phyloP scores from a whole-genome alignment of 53 echinoderm and acorn worm genomes.

The Holothuria leucospilota region DNA sequence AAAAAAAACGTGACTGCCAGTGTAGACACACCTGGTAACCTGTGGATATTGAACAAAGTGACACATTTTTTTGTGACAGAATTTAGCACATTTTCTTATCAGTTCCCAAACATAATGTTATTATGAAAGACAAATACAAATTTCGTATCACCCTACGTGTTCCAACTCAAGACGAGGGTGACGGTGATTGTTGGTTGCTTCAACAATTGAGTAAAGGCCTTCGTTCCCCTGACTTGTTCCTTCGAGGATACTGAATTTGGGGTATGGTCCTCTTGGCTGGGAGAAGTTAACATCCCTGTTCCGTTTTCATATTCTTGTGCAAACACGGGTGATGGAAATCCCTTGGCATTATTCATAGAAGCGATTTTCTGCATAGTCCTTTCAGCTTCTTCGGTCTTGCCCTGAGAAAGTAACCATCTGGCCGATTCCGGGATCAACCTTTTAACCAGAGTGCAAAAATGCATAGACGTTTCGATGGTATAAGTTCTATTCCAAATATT shows the following conservation, averaged over 20 bases:
- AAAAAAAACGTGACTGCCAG: too few relatives aligned
- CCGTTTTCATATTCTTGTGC: too few relatives aligned
- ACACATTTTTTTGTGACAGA: too few relatives aligned
- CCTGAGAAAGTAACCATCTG: conserved; percentile 45
- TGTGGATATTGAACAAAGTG: too few relatives aligned
- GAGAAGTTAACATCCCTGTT: too few relatives aligned
- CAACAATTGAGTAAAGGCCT: neutral
- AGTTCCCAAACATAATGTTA: too few relatives aligned
- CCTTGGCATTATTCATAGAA: conserved; percentile 4
- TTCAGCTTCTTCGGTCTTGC: conserved; percentile 26
- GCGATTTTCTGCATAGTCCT: conserved; percentile 43
- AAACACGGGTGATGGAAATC: conserved; percentile 2
- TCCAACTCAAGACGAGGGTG: conserved; percentile 6
- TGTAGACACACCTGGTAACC: too few relatives aligned
- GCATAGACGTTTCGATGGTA: too few relatives aligned
- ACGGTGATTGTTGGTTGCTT: conserved; percentile 18
- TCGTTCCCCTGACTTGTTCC: neutral
- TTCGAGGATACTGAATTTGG: too few relatives aligned
- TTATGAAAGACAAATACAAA: too few relatives aligned
- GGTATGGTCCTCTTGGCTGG: neutral
- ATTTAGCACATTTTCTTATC: too few relatives aligned
- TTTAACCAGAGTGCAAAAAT: neutral
- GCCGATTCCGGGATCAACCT: conserved; percentile 50
- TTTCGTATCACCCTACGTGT: neutral
- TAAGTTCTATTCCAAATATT: too few relatives aligned